Evolutionary conservation across 92 coral and sea anemone species (phyloP).

Genomic region (Epizoanthus rinbou): DNA sequence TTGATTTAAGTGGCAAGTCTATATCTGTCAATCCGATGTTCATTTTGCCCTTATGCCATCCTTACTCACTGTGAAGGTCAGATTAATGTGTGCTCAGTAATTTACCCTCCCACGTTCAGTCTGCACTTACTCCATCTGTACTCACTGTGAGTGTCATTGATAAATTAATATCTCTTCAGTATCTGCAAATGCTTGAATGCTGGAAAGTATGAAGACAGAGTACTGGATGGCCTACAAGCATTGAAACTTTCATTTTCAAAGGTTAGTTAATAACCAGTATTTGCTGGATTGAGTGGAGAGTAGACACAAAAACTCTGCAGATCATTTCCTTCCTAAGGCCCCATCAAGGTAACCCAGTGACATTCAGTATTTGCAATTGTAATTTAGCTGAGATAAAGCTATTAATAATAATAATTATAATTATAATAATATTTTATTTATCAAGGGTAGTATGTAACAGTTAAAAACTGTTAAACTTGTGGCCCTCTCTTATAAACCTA

Average conservation of each 20-base stretch:
- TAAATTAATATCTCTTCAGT: constrained; percentile 42
- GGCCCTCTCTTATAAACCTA: no score
- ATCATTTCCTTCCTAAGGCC: background rate
- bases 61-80: background rate
- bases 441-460: no score
- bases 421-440: no score
- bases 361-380: no score
- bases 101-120: background rate
- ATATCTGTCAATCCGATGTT: background rate
- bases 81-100: no score
- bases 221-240: constrained; percentile 89
- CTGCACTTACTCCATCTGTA: background rate
- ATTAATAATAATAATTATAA: no score
- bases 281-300: background rate
- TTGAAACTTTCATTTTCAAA: constrained; percentile 83
- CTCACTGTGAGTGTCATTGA: no score
- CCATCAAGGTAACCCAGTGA: no score
- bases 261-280: constrained; percentile 56
- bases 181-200: constrained; percentile 93
- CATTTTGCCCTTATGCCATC: background rate
- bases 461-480: no score
- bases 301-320: background rate
- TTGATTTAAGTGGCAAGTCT: no score
- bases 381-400: no score
- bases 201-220: constrained; percentile 93